These are phyloP conservation scores for Vollenhovia emeryi DNA, from an alignment of 1,140 invertebrate genomes.

Conservation along the genomic window DNA sequence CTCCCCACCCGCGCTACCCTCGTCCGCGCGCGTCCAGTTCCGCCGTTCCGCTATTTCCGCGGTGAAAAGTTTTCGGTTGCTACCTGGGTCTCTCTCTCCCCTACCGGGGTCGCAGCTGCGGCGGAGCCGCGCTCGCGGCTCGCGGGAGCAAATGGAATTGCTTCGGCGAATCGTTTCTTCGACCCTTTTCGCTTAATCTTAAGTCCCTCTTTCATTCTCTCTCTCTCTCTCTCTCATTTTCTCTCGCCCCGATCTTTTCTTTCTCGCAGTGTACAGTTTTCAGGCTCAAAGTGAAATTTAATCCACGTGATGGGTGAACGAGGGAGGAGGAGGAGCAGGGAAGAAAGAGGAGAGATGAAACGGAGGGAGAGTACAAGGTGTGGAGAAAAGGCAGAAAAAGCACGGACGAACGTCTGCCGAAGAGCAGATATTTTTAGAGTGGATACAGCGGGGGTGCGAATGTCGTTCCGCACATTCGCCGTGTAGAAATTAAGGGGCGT, in stretches of 20 bases:
- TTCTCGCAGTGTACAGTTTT: neutral
- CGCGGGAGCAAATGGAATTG: neutral
- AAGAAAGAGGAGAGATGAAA: neutral
- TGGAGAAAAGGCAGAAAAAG: neutral
- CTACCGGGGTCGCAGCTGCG: too few species aligned
- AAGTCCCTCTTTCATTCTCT: too few species aligned
- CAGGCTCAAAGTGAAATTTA: neutral
- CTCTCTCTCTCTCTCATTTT: too few species aligned
- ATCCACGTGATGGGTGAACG: neutral
- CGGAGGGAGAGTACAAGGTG: neutral
- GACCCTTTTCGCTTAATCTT: neutral
- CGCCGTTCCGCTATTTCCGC: constrained; percentile 66
- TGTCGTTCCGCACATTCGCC: too few species aligned
- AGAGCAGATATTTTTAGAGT: neutral
- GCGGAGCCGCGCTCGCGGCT: too few species aligned
- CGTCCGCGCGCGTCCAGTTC: constrained; percentile 47
- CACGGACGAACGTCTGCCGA: neutral
- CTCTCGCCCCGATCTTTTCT: neutral
- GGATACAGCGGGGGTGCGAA: too few species aligned
- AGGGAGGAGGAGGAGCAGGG: too few species aligned
- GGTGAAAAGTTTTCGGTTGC: constrained; percentile 61
- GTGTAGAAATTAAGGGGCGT: neutral
- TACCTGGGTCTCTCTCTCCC: constrained; percentile 58
- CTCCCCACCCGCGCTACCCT: neutral
- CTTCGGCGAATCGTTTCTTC: neutral